Conservation (phyloP, 2,888 invertebrate species). For the Chrysotoxum bicinctum region DNA sequence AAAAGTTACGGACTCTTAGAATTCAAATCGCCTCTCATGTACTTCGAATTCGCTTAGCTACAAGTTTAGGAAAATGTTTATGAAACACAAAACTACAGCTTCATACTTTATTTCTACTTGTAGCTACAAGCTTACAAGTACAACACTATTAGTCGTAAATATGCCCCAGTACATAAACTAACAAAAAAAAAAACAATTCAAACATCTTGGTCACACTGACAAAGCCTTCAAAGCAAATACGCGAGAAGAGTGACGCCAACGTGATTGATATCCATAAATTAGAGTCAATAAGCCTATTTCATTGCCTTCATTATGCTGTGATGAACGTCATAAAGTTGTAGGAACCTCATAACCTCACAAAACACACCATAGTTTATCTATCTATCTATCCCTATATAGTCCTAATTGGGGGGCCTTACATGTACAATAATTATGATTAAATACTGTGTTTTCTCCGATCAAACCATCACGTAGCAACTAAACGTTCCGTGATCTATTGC, state of each 20-base stretch:
- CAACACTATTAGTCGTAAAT: too few relatives aligned
- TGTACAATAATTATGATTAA: slow-evolving; percentile 69
- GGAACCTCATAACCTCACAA: slow-evolving; percentile 25
- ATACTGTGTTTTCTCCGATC: slow-evolving; percentile 32
- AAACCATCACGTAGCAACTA: slow-evolving; percentile 13
- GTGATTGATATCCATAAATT: slow-evolving; percentile 72
- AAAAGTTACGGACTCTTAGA: too few relatives aligned
- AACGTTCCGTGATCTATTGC: slow-evolving; percentile 45
- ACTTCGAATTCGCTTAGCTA: too few relatives aligned
- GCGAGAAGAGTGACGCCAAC: slow-evolving; percentile 57
- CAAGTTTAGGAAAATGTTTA: too few relatives aligned
- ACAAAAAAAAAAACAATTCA: neutral
- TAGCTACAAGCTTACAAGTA: too few relatives aligned
- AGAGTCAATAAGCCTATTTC: slow-evolving; percentile 63
- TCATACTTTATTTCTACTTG: too few relatives aligned
- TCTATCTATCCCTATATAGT: slow-evolving; percentile 2
- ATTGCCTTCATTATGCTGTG: slow-evolving; percentile 42
- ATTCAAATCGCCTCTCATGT: too few relatives aligned
- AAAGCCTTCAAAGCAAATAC: neutral
- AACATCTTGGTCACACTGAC: neutral
- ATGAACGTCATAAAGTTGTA: slow-evolving; percentile 25
- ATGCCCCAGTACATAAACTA: too few relatives aligned
- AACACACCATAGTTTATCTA: slow-evolving; percentile 27
- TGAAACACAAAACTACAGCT: too few relatives aligned
- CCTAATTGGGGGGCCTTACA: slow-evolving; percentile 48